Base-by-base conservation (phyloP, 2,888 invertebrate genomes). In the Dicranocentrus wangi region DNA sequence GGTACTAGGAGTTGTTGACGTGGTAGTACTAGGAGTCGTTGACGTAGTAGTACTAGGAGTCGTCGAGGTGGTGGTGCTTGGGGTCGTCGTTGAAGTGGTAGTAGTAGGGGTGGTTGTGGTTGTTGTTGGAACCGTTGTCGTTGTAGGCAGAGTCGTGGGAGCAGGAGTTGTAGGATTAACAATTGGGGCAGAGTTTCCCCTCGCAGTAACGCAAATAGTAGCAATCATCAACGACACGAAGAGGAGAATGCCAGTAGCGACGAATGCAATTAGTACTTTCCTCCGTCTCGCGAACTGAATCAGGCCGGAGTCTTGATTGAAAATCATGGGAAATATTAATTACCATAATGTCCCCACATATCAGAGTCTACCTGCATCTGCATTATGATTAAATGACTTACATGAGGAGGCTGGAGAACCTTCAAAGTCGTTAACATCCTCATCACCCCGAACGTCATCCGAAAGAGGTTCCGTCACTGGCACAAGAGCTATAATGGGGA, bases 151-250 rank as follows among this genome's bases (percentile, higher is more conserved):
- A 17, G 73, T 63, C 1, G 21, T 53, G 10, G 75, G 75, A 28
- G 43, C 32, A 8, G 60, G 66, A 8, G 65, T 75, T 1, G 66
- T 68, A 15, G 75, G 65, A 23, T 42, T 66, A 21, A 75, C 58
- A 8, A 66, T 47, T 23, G 75, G 75, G 13, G 43, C 28, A 5
- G 76, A 13, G 2, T 53, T 19, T 65, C n/a, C 13, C 25, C 2
- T 23, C 3, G 53, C 55, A 15, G 63, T 47, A 19, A 69, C 39
- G 27, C 60, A 60, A 58, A 75, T 58, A 15, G 61, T 69, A 3
- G 42, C 51, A 51, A 76, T 51, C 17, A 63, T 7, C n/a, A 66
- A 42, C 19, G 47, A 32, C 15, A 7, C 15, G 2, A 63, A 27
- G 0, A 72, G 2, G 7, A 72, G 17, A 7, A 71, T 23, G 3